Evolutionary conservation across 2,113 vertebrate species (phyloP), one percentile per base, ranked within the genome.

Genomic region (Chauna torquata): DNA sequence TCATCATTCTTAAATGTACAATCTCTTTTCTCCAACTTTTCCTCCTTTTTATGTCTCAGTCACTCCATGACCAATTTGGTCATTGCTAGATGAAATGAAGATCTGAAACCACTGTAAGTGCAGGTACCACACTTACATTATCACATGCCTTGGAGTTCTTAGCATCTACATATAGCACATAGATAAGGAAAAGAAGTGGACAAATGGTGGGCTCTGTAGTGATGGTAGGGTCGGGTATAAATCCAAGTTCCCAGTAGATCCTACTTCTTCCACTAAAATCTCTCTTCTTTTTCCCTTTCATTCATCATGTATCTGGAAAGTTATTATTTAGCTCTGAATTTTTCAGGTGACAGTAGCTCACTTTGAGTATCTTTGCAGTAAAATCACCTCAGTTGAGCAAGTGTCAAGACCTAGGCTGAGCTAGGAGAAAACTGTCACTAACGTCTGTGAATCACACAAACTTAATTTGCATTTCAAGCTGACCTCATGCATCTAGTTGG

Each of bases 401-500:
- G 52, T 68, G 69, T 47, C 74, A 95, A 91, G 92, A 88, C 77
- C 50, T 59, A 59, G 47, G 12, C 45, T 44, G 59, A 83, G 59
- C 80, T 68, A 82, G 65, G 55, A 65, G 74, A 93, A 88, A 88
- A 40, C 47, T 20, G 15, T 49, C 90, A 49, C 40, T 54, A 65
- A 7, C 52, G 69, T 25, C 65, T 61, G n/a, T 89, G 95, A 95
- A 83, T 92, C 88, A 86, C 69, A 83, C 18, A 81, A 72, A 57
- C 44, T 25, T 38, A 22, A 84, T 91, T 64, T 89, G 61, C 61
- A 61, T 95, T 97, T 91, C 92, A 89, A 90, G 68, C 58, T 86
- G 82, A 93, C 93, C 88, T 81, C 64, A 16, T 86, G 55, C 50
- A 74, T 88, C 81, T 85, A 80, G 40, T n/a, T 86, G 75, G 54